These are phyloP conservation scores for Montipora efflorescens DNA, from an alignment of 64 coral and sea anemone species.

Conservation along the genomic window DNA sequence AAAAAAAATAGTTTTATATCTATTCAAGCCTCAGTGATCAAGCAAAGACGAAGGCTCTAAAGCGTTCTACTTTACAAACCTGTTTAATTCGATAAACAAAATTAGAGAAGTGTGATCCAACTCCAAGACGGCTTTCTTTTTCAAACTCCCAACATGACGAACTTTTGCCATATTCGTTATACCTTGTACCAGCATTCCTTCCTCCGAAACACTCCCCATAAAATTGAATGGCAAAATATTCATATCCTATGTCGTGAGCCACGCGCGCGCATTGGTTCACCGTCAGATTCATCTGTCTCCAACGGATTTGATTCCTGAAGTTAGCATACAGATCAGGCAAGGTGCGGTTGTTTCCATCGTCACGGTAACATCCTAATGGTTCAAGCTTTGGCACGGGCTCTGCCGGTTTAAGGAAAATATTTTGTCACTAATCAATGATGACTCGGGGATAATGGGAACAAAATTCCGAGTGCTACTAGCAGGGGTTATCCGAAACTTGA, in stretches of 20 bases:
- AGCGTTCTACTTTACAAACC: constrained; percentile 40
- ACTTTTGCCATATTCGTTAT: constrained; percentile 27
- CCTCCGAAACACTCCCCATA: constrained; percentile 71
- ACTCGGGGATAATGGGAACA: no score
- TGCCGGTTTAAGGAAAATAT: background rate
- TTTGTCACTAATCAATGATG: background rate
- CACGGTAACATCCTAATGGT: constrained; percentile 33
- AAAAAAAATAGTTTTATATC: no score
- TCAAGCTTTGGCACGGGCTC: constrained; percentile 14
- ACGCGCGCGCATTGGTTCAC: constrained; percentile 64
- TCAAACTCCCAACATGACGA: background rate
- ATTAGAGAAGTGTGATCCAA: constrained; percentile 53
- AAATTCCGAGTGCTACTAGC: no score
- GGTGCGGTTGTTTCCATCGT: constrained; percentile 4
- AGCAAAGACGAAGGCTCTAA: background rate
- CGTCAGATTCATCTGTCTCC: constrained; percentile 57
- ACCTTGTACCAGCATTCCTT: constrained; percentile 3
- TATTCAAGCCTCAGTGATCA: no score
- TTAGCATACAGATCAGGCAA: constrained; percentile 43
- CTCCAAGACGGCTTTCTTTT: background rate
- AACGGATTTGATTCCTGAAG: constrained; percentile 62
- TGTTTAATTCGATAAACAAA: constrained; percentile 51
- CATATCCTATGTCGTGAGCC: constrained; percentile 62
- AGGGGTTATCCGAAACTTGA: no score
- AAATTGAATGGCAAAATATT: constrained; percentile 71